Evolutionary conservation across 2,888 invertebrate genomes (phyloP).

Genomic region (Ormia ochracea): DNA sequence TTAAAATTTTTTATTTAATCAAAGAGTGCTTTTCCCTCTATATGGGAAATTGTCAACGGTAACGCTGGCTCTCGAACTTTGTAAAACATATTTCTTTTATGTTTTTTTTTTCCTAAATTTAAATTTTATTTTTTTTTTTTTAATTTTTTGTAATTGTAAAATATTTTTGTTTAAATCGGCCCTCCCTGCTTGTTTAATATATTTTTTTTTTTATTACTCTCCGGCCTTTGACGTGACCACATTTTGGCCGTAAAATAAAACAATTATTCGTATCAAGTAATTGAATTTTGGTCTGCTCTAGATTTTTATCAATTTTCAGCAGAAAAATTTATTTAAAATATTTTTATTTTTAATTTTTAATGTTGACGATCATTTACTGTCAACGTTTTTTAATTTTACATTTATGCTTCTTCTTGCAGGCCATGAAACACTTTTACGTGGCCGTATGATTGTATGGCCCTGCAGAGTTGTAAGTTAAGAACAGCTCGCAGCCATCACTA

Average conservation of each 20-base stretch:
- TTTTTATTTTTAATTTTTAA: neutral
- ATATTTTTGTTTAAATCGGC: neutral
- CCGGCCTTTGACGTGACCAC: neutral
- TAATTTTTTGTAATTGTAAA: neutral
- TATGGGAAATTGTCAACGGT: no score
- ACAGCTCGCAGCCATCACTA: neutral
- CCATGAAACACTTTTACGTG: conserved; percentile 14
- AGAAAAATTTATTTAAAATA: conserved; percentile 5
- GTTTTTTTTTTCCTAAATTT: no score
- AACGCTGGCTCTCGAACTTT: no score
- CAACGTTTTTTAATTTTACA: conserved; percentile 12
- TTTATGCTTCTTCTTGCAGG: conserved; percentile 1
- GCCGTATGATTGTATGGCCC: neutral
- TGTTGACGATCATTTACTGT: neutral
- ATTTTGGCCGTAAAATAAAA: neutral
- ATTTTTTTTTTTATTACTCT: neutral
- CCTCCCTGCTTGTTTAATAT: neutral
- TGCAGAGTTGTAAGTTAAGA: neutral
- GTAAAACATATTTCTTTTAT: no score
- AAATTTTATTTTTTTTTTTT: neutral
- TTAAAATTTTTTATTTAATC: no score
- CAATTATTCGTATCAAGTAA: neutral
- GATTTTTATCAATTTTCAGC: conserved; percentile 19
- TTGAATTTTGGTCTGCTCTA: neutral
- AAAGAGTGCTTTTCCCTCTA: no score